These are phyloP conservation scores for Habroteleia sp. DNA, from an alignment of 2,888 invertebrate genomes.

Conservation along the genomic window DNA sequence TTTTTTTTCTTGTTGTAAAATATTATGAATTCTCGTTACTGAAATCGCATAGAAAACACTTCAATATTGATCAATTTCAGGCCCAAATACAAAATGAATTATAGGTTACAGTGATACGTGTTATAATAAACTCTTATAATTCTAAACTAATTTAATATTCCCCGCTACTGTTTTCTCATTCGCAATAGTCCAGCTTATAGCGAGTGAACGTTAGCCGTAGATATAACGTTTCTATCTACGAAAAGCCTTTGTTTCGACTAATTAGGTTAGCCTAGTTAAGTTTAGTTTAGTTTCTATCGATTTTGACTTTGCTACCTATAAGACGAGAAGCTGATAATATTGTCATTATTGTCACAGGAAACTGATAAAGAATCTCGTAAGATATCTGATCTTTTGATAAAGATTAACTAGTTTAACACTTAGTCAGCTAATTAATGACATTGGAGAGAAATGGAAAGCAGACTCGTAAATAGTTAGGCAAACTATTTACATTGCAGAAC, in stretches of 20 bases:
- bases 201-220: slow-evolving; percentile 41
- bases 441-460: no score
- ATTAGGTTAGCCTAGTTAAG: slow-evolving; percentile 76
- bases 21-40: slow-evolving; percentile 48
- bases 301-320: slow-evolving; percentile 65
- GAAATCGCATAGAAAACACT: no score
- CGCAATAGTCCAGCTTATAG: slow-evolving; percentile 33
- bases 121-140: slow-evolving; percentile 12
- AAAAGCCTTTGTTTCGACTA: slow-evolving; percentile 75
- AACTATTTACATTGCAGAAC: no score
- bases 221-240: slow-evolving; percentile 67
- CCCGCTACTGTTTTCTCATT: slow-evolving; percentile 20
- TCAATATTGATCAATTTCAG: no score
- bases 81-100: slow-evolving; percentile 1
- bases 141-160: slow-evolving; percentile 45
- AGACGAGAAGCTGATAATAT: no score
- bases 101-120: slow-evolving; percentile 2
- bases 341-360: no score
- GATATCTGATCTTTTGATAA: no score
- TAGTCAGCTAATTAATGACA: no score
- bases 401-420: no score
- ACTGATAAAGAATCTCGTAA: no score
- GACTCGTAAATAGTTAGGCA: no score
- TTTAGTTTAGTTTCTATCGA: slow-evolving; percentile 70
- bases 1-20: no score